A percentile compares a stretch with the other conserved stretches of the same genome.
These are phyloP conservation scores for Lepus americanus DNA, from an alignment of 2,113 vertebrate genomes.

Conservation along the genomic window DNA sequence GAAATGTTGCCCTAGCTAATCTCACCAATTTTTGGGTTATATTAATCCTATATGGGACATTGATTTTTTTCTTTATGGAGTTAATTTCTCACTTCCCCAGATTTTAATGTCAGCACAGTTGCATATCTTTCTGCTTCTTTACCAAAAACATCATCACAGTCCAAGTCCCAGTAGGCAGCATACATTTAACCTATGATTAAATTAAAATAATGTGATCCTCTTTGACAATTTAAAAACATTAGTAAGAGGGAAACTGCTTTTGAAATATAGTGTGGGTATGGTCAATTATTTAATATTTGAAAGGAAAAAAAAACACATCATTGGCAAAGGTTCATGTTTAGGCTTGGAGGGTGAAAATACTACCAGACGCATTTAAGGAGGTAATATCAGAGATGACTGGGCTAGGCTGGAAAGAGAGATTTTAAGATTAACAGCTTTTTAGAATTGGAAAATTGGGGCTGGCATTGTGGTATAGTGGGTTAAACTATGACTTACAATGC, in stretches of 20 bases:
- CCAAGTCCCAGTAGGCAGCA: neutral
- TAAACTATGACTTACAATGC: too few relatives aligned
- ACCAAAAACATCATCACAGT: neutral
- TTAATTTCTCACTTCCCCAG: conserved; percentile 43
- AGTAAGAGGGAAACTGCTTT: neutral
- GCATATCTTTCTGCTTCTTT: neutral
- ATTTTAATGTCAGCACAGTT: conserved; percentile 17
- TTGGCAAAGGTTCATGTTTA: neutral
- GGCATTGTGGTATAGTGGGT: too few relatives aligned
- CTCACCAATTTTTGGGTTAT: neutral
- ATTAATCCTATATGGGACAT: neutral
- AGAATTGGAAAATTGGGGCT: neutral
- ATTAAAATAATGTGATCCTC: neutral
- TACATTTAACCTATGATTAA: neutral
- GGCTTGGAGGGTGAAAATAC: neutral
- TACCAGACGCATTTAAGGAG: neutral
- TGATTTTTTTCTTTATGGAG: neutral
- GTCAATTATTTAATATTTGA: neutral
- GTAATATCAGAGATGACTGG: neutral
- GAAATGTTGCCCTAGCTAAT: neutral
- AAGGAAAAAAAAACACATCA: neutral
- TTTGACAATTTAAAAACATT: neutral
- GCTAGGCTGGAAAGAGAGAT: neutral
- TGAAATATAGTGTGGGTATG: neutral
- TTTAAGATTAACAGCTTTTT: neutral